Evolutionary conservation across 1,140 invertebrate species (phyloP).

Genomic region (Anoplophora glabripennis): DNA sequence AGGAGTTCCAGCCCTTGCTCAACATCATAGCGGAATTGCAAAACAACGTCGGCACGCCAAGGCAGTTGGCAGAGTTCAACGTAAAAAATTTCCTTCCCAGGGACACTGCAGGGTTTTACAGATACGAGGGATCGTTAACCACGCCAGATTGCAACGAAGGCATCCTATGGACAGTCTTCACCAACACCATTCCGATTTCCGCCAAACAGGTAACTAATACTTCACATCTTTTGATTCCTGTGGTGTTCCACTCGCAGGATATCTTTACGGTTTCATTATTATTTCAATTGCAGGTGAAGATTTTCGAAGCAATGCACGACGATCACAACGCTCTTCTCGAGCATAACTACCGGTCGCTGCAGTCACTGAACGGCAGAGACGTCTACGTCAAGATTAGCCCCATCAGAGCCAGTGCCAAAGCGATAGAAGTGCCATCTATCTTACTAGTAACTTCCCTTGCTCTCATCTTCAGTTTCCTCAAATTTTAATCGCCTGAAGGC

Average conservation of each 20-base stretch:
- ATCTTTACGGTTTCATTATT: too few species aligned
- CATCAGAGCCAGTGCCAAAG: constrained; percentile 5
- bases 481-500: too few species aligned
- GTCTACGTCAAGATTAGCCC: constrained; percentile 34
- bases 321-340: constrained; percentile 42
- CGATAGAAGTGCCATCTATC: too few species aligned
- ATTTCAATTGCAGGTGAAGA: constrained; percentile 41
- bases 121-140: constrained; percentile 72
- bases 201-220: constrained; percentile 53
- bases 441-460: too few species aligned
- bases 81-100: constrained; percentile 52
- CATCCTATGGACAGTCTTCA: constrained; percentile 72
- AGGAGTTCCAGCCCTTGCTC: constrained; percentile 52
- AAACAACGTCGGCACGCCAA: constrained; percentile 32
- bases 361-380: constrained; percentile 42
- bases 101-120: constrained; percentile 57
- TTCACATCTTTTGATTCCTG: constrained; percentile 9
- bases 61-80: constrained; percentile 23
- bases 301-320: constrained; percentile 48
- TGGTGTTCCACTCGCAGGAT: too few species aligned
- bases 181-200: constrained; percentile 58
- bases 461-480: too few species aligned
- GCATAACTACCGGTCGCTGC: constrained; percentile 51
- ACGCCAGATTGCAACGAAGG: constrained; percentile 71
- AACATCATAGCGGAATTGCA: constrained; percentile 51